Evolutionary conservation across 2,888 invertebrate genomes (phyloP).

Genomic region (Drosophila pegasa): DNA sequence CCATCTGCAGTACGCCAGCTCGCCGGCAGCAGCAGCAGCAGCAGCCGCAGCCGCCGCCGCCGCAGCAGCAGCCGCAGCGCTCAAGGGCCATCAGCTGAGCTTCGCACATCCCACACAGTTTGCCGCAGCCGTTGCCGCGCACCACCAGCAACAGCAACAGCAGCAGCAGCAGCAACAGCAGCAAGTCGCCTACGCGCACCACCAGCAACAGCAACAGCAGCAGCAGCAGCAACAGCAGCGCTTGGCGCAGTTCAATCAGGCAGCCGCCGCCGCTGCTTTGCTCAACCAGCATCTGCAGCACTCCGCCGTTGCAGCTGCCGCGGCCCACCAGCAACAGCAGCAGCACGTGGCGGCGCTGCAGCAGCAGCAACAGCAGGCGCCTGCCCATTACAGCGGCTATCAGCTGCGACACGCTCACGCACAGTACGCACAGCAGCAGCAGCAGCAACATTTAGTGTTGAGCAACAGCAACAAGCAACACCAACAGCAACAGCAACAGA

Average conservation of each 20-base stretch:
- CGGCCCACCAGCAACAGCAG: constrained; percentile 82
- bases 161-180: constrained; percentile 54
- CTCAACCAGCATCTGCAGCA: constrained; percentile 82
- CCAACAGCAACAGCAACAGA: constrained; percentile 43
- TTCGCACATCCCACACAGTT: constrained; percentile 80
- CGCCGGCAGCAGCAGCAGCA: constrained; percentile 82
- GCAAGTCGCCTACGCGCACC: constrained; percentile 60
- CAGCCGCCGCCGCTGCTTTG: constrained; percentile 79
- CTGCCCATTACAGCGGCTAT: constrained; percentile 78
- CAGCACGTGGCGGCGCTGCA: constrained; percentile 76
- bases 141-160: constrained; percentile 70
- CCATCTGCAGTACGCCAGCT: constrained; percentile 82
- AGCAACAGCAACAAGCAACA: constrained; percentile 60
- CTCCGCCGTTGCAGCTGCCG: constrained; percentile 76
- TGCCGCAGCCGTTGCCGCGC: constrained; percentile 81
- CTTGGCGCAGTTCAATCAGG: constrained; percentile 78
- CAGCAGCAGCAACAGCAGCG: constrained; percentile 76
- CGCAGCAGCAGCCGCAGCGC: constrained; percentile 77
- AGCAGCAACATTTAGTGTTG: constrained; percentile 64
- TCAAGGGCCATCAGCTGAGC: constrained; percentile 79
- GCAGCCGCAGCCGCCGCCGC: constrained; percentile 70
- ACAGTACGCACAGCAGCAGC: constrained; percentile 68
- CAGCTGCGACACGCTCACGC: constrained; percentile 76
- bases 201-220: constrained; percentile 72
- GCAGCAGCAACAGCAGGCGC: constrained; percentile 75